Conservation (phyloP, 92 coral and sea anemone species). For the Nematostella vectensis region DNA sequence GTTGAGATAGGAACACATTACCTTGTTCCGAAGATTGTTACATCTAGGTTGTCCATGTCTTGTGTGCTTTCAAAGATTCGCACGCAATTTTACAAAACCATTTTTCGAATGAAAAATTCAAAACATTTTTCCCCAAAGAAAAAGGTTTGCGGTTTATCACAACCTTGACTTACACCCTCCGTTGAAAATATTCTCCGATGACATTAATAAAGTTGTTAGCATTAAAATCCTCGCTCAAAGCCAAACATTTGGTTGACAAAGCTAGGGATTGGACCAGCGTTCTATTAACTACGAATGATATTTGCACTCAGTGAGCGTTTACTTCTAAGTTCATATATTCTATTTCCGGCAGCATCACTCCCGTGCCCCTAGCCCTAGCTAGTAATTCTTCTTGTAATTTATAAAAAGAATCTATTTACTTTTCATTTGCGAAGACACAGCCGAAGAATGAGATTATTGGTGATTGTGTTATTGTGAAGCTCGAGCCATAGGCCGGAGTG, state of each 20-base stretch:
- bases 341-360: background rate
- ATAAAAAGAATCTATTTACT: background rate
- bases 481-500: no score
- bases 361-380: no score
- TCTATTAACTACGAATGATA: background rate
- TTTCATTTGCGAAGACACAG: slow-evolving; percentile 5
- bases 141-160: no score
- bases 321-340: background rate
- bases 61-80: no score
- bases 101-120: background rate
- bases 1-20: no score
- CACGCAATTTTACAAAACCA: no score
- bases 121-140: background rate
- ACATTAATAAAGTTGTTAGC: background rate
- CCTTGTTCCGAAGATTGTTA: slow-evolving; percentile 1
- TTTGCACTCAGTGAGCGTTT: background rate
- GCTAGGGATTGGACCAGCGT: background rate
- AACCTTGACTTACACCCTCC: no score
- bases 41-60: slow-evolving; percentile 2
- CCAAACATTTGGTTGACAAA: background rate
- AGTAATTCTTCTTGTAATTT: background rate
- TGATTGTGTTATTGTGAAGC: background rate
- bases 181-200: no score
- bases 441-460: background rate
- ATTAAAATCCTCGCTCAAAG: no score